These are phyloP conservation scores for Phalacrocorax pelagicus DNA, from an alignment of 2,113 vertebrate species.

Conservation along the genomic window DNA sequence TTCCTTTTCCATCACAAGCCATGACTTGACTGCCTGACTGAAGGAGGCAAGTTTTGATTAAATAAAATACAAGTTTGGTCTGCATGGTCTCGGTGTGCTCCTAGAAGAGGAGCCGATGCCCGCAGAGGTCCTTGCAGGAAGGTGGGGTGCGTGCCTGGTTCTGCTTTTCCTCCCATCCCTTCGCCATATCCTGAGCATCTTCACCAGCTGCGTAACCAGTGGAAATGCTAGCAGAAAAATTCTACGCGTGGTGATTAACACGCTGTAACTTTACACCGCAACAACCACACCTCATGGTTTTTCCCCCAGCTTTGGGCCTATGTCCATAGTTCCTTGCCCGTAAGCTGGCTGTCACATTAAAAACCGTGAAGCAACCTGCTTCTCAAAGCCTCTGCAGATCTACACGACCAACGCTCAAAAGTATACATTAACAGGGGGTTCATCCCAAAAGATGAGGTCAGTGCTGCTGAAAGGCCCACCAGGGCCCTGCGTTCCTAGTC, in stretches of 20 bases:
- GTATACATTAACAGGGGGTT: neutral
- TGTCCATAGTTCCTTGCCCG: rapidly evolving
- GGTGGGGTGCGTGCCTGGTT: neutral
- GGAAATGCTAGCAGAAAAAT: neutral
- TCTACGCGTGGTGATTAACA: rapidly evolving
- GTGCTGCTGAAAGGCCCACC: neutral
- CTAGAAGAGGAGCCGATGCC: neutral
- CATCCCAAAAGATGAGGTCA: neutral
- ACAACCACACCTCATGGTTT: rapidly evolving
- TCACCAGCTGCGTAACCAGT: rapidly evolving
- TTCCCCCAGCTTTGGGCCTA: neutral
- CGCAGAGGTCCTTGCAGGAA: neutral
- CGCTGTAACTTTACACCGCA: neutral
- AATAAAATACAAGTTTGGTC: neutral
- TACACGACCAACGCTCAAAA: rapidly evolving
- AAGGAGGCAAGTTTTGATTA: neutral
- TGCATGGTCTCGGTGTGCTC: neutral
- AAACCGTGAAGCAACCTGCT: neutral
- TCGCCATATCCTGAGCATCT: neutral
- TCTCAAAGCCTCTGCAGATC: neutral
- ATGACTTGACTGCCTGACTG: neutral
- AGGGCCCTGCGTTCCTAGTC: neutral
- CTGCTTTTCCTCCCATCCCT: neutral
- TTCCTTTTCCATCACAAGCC: neutral
- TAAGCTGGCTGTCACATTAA: neutral